Base-by-base conservation (phyloP, 2,113 vertebrate genomes). In the Abramis brama region DNA sequence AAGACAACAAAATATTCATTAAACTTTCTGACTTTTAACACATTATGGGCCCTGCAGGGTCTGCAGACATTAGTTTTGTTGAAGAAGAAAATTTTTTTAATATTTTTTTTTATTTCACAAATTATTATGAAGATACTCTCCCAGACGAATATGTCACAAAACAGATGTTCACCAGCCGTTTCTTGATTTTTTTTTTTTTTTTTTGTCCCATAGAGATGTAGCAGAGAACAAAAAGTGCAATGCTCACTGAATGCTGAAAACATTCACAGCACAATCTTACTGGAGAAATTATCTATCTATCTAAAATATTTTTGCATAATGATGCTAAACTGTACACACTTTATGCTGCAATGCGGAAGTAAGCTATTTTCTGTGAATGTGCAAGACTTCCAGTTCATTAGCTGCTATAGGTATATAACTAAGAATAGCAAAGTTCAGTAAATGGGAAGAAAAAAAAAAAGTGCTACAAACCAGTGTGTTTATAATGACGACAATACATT, bases 191-290 rank as follows among this genome's bases (percentile, higher is more conserved):
- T 30, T 66, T 66, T 30, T 66, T 66, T 64, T 27, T 25, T 25
- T 68, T 36, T 36, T 21, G 21, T n/a, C 33, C 36, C 19, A 43
- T 9, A 36, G 9, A 73, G 70, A 73, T 43, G 3, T 19, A 36
- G 66, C 66, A 70, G 36, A 73, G 70, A 73, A 73, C 21, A 73
- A n/a, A 73, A n/a, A 43, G 70, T 68, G 19, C 64, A 33, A 33
- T 33, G 6, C 21, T 71, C 9, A 23, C 19, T 43, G 33, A 73
- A 43, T 43, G 19, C 19, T 39, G 36, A 43, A 71, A 71, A 71
- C 68, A 30, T 66, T 66, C 12, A 27, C 60, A 21, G 5, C 5
- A 6, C 62, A 13, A 12, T 13, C 11, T 27, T 62, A 25, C n/a
- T 25, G 59, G 25, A 64, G 6, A 6, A 21, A 57, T 21, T 6